Percentiles rank a stretch among this genome's conserved stretches.
phyloP scores from a whole-genome alignment of 2,797 vertebrate species.

The Rhincodon typus region DNA sequence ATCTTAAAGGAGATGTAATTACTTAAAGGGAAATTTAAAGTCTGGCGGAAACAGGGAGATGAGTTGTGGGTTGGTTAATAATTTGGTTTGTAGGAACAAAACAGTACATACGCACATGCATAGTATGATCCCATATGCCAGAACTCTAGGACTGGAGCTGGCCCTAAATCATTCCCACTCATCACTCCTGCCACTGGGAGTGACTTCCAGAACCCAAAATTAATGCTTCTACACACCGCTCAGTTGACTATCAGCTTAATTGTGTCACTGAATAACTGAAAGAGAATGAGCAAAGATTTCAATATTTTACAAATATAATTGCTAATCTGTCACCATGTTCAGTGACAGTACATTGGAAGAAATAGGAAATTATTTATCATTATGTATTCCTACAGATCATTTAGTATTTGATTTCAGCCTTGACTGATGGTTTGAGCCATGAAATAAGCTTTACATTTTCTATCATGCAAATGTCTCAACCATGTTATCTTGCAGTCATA shows the following conservation, averaged over 20 bases:
- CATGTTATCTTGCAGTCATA: not conserved
- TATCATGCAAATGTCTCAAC: not conserved
- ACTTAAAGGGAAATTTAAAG: not conserved
- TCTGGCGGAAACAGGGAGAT: not conserved
- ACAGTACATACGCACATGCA: not conserved
- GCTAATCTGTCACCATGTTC: not conserved
- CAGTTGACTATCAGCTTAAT: not conserved
- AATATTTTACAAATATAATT: not conserved
- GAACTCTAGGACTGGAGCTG: not conserved
- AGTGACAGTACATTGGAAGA: not conserved
- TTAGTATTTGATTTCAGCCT: not conserved
- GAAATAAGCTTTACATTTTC: not conserved
- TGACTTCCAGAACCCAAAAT: too few relatives aligned
- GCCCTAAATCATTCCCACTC: too few relatives aligned
- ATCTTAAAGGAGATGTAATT: conserved; percentile 6
- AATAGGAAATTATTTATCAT: not conserved
- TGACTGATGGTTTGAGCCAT: not conserved
- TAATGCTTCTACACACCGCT: too few relatives aligned
- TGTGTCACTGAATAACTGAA: not conserved
- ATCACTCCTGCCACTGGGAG: too few relatives aligned
- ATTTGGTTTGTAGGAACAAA: not conserved
- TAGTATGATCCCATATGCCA: not conserved
- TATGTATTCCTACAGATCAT: not conserved
- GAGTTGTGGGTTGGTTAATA: not conserved
- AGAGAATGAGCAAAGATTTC: not conserved